These are phyloP conservation scores for Lasius fuliginosus DNA, from an alignment of 2,888 invertebrate species.

Conservation along the genomic window DNA sequence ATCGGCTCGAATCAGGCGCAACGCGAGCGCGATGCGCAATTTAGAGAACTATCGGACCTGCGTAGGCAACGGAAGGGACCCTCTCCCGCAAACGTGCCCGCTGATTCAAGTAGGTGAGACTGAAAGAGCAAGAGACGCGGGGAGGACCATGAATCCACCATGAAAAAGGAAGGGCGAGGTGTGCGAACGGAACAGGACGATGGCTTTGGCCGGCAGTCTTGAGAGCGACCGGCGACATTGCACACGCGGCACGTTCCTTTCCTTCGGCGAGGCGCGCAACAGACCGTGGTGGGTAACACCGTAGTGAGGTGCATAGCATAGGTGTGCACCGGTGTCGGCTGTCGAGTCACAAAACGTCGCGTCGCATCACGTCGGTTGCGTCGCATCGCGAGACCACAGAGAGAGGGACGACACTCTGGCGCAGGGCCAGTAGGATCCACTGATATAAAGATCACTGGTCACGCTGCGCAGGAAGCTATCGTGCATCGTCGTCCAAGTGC, in stretches of 20 bases:
- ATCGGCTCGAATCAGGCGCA: not conserved
- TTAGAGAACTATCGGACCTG: not conserved
- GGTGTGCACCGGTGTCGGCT: conserved; percentile 20
- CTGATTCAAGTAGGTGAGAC: not conserved
- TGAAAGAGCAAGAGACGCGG: not conserved
- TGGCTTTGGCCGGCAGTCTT: conserved; percentile 66
- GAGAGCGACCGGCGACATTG: conserved; percentile 70
- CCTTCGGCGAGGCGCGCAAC: conserved; percentile 38
- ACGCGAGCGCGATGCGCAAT: not conserved
- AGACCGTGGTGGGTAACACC: conserved; percentile 49
- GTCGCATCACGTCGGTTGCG: conserved; percentile 23
- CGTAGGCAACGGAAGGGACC: not conserved
- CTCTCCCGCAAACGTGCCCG: not conserved
- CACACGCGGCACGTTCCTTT: conserved; percentile 52
- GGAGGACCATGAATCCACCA: conserved; percentile 33
- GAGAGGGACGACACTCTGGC: conserved; percentile 71
- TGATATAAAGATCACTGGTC: conserved; percentile 75
- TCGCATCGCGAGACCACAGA: conserved; percentile 55
- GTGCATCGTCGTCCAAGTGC: conserved; percentile 80
- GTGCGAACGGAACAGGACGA: conserved; percentile 66
- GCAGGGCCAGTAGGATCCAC: conserved; percentile 75
- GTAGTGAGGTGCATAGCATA: not conserved
- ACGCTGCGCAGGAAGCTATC: conserved; percentile 65
- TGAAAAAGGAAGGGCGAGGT: conserved; percentile 67
- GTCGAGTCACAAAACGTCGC: conserved; percentile 44